phyloP scores from a whole-genome alignment of 2,113 vertebrate species.

The Odontesthes bonariensis region DNA sequence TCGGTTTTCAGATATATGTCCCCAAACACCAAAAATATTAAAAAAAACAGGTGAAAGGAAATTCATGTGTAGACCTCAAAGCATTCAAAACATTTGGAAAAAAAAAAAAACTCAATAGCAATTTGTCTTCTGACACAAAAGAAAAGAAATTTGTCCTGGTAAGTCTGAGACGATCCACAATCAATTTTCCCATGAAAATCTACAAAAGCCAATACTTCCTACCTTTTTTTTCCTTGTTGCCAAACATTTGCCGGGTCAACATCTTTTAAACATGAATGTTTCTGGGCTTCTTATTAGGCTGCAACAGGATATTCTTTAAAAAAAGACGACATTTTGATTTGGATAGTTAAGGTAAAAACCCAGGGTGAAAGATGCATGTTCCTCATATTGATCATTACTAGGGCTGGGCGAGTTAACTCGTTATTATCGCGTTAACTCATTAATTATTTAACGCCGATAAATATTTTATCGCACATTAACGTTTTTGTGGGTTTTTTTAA shows the following conservation, averaged over 20 bases:
- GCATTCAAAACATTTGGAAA: not conserved
- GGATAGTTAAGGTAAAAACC: too few relatives aligned
- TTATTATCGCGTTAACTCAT: too few relatives aligned
- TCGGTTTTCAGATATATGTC: not conserved
- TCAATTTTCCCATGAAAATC: not conserved
- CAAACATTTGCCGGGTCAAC: not conserved
- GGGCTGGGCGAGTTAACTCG: too few relatives aligned
- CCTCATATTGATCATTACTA: too few relatives aligned
- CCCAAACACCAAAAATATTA: not conserved
- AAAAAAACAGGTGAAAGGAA: not conserved
- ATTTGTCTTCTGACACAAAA: too few relatives aligned
- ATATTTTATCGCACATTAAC: too few relatives aligned
- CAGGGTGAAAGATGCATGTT: too few relatives aligned
- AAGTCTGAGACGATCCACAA: not conserved
- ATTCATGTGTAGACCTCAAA: not conserved
- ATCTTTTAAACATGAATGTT: not conserved
- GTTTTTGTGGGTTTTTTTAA: too few relatives aligned
- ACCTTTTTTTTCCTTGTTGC: not conserved
- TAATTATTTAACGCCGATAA: too few relatives aligned
- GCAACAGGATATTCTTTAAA: too few relatives aligned
- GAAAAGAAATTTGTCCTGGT: too few relatives aligned
- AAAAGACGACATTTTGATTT: too few relatives aligned
- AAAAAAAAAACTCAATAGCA: not conserved
- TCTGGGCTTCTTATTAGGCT: not conserved
- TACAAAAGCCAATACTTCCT: not conserved